Base-by-base conservation (phyloP, 2,888 invertebrate genomes). In the Sphaerophoria rueppellii region DNA sequence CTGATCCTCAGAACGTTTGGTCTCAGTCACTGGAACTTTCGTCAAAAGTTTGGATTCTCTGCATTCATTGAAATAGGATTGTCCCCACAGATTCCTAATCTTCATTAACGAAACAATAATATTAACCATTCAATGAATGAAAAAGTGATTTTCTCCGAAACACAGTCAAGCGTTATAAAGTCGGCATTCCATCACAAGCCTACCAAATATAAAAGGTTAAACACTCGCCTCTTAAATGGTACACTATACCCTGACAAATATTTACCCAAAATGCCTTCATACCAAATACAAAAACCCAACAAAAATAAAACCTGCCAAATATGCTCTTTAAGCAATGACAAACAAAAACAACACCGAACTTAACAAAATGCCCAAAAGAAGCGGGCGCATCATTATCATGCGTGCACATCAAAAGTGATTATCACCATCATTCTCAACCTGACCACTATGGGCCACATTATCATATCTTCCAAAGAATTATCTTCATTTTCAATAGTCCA, bases 221-320 rank as follows among this genome's bases (percentile, higher is more conserved):
- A 50, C 50, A 35, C 50, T 65, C 37, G 24, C 24, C 24, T 24
- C 75, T 75, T 79, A 55, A 32, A 61, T 37, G 58, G 46, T 85
- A 73, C 70, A 77, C 34, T 70, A 72, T 43, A 55, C 58, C 77
- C 73, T 81, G 85, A 81, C 77, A 81, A 81, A 77, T 85, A 85
- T 85, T 85, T 85, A 35, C 70, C 24, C 65, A 69, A 72, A 80
- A 81, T 77, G 76, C 80, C 80, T 73, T 80, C 65, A 48, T 81
- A 83, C 76, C n/a, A n/a, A 76, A 69, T 14, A 76, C 54, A 85
- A 80, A 80, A 79, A 58, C 80, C 72, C 76, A 77, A 85, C 9
- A 40, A 76, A 75, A 76, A 85, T 69, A 81, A 85, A 65, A 74
- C 70, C 76, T 69, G 34, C 46, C 24, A 12, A 7, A 7, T 24